Percentiles rank a stretch among this genome's conserved stretches.
Conservation (phyloP, 1,140 invertebrate species). For the Dysdera silvatica region DNA sequence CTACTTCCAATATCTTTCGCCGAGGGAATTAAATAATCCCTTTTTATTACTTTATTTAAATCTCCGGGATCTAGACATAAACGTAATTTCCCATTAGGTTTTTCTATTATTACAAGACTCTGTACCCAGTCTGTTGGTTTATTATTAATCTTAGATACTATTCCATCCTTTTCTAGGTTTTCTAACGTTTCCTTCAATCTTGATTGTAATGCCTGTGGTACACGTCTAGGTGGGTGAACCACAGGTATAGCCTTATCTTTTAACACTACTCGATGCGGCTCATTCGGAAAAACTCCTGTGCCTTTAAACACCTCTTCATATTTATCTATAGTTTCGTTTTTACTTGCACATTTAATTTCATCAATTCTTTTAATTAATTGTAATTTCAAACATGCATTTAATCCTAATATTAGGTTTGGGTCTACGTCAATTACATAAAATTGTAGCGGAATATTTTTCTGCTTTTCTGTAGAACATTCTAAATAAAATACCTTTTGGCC, state of each 20-base stretch:
- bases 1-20: neutral
- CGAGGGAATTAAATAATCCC: constrained; percentile 11
- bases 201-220: too few relatives aligned
- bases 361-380: neutral
- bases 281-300: too few relatives aligned
- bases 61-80: constrained; percentile 33
- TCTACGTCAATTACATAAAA: constrained; percentile 1
- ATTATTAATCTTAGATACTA: too few relatives aligned
- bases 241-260: too few relatives aligned
- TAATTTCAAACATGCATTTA: neutral
- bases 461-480: neutral
- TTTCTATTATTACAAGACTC: constrained; percentile 28
- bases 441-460: neutral
- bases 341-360: constrained; percentile 35
- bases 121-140: constrained; percentile 34
- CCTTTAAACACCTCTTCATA: too few relatives aligned
- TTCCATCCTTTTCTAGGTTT: too few relatives aligned
- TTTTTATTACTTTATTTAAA: constrained; percentile 36
- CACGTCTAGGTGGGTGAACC: too few relatives aligned
- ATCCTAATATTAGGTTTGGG: neutral
- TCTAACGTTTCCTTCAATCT: too few relatives aligned
- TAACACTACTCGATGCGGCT: too few relatives aligned
- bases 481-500: neutral
- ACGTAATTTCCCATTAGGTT: constrained; percentile 20
- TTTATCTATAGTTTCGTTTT: too few relatives aligned